Conservation (phyloP, 2,113 vertebrate genomes). For the Erythrocercus mccallii region DNA sequence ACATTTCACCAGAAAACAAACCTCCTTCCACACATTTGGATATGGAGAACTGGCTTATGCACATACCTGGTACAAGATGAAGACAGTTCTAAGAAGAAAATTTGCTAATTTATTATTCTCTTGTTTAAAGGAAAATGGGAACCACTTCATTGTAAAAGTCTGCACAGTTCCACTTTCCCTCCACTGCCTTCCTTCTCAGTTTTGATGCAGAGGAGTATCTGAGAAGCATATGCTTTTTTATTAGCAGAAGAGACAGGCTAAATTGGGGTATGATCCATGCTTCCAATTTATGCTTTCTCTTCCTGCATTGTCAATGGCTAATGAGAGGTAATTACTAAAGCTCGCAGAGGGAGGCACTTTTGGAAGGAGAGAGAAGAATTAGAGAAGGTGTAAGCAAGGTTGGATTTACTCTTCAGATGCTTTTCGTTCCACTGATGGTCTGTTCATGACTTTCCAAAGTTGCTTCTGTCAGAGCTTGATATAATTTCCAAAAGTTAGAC, state of each 20-base stretch:
- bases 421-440: not conserved
- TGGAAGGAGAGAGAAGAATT: not conserved
- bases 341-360: not conserved
- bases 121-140: not conserved
- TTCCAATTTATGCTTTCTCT: constrained; percentile 32
- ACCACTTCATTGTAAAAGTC: not conserved
- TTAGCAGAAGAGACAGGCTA: constrained; percentile 23
- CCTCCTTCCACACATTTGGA: not conserved
- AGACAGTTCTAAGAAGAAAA: not conserved
- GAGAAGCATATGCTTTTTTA: not conserved
- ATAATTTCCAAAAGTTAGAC: not conserved
- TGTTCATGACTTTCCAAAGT: not conserved
- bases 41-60: not conserved
- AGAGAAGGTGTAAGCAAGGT: not conserved
- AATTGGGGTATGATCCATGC: constrained; percentile 43
- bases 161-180: not conserved
- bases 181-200: not conserved
- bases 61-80: not conserved
- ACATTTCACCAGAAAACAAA: not conserved
- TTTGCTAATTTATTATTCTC: not conserved
- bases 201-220: not conserved
- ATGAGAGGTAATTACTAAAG: constrained; percentile 36
- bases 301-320: constrained; percentile 29
- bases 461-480: not conserved
- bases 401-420: not conserved